A percentile compares a stretch with the other conserved stretches of the same genome.
These are phyloP conservation scores for Paguma larvata DNA, from an alignment of 2,797 vertebrate genomes.

Conservation along the genomic window DNA sequence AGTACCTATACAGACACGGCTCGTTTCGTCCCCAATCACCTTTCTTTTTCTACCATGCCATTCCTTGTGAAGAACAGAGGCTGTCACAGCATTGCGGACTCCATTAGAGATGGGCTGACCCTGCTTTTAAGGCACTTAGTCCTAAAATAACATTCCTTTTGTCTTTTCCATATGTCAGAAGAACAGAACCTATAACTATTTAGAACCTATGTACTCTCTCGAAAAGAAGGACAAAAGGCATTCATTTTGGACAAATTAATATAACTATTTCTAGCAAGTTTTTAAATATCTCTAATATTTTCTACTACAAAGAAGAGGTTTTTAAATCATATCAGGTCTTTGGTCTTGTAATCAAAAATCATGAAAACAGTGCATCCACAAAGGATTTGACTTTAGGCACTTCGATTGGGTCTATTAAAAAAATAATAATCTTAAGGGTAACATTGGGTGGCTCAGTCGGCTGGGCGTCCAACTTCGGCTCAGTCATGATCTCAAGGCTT, in stretches of 20 bases:
- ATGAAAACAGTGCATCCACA: background rate
- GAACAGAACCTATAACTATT: background rate
- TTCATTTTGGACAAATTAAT: background rate
- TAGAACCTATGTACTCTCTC: background rate
- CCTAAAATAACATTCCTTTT: background rate
- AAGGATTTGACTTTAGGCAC: background rate
- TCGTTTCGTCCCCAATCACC: fast-evolving
- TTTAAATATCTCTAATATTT: no score
- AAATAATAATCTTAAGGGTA: background rate
- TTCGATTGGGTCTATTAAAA: background rate
- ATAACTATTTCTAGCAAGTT: background rate
- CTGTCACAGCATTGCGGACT: background rate
- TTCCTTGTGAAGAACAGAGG: background rate
- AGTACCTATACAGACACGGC: fast-evolving
- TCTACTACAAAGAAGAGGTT: background rate
- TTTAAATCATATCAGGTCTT: background rate
- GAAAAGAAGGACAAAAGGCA: background rate
- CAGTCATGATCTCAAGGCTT: no score
- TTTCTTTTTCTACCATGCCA: background rate
- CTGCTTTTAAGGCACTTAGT: no score
- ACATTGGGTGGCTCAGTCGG: no score
- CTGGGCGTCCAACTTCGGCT: no score
- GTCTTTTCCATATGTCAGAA: background rate
- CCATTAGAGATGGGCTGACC: fast-evolving
- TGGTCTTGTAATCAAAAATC: background rate